Evolutionary conservation across 2,888 invertebrate genomes (phyloP), one percentile per base, ranked within the genome.

Genomic region (Tolmerus cingulatus): DNA sequence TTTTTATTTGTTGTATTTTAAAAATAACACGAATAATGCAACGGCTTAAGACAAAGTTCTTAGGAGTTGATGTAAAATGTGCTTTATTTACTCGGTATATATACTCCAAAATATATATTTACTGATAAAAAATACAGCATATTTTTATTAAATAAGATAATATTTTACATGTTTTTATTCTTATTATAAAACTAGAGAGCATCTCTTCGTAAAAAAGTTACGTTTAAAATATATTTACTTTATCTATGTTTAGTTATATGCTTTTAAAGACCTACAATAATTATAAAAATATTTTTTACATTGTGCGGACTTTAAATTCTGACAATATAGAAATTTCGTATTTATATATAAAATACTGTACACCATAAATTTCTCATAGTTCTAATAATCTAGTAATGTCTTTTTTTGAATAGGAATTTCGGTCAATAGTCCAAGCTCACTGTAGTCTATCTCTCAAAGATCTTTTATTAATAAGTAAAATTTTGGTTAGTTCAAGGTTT

Each of bases 321-420:
- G 74, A 51, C 86, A 51, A 87, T 89, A 76, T 88, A 86, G 78
- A 88, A 87, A 87, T 87, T 88, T 88, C 88, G 87, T 88, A 89
- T 88, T 66, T 88, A 88, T 89, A 87, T 89, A 89, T 88, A 89
- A 89, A 89, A 89, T 89, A 89, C 89, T 89, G 89, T 89, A 89
- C 89, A 89, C 88, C 89, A 89, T 89, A 89, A 89, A 89, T 89
- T 89, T 88, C 40, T 88, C 37, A 84, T 84, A 84, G 74, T 84
- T 30, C 74, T 84, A 84, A 84, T 87, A 89, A 88, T 88, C 88
- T 89, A 89, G 88, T 89, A 89, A 89, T 89, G 89, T 89, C 89
- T 89, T 89, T 89, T n/a, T 89, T 89, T 89, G 89, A 89, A 89
- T 89, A 89, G 89, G 89, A 89, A 89, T 89, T 89, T 89, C 88